Percentiles rank a stretch among this genome's conserved stretches.
phyloP scores from a whole-genome alignment of 2,113 vertebrate genomes.

The Chamaetylas fuelleborni region DNA sequence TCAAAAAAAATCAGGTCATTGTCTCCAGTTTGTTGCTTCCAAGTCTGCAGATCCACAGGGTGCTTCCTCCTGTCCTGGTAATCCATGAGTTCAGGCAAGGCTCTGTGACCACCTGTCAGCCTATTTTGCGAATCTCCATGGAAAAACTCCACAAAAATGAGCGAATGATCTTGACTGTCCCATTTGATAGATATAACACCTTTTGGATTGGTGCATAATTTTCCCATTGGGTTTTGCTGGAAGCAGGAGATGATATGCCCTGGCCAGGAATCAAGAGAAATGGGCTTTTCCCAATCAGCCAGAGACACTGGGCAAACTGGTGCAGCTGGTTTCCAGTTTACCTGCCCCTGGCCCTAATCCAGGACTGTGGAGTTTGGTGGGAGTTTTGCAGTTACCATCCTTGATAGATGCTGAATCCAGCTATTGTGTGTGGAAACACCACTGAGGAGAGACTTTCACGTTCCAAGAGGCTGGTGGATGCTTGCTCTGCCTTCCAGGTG shows the following conservation, averaged over 20 bases:
- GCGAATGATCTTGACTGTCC: not conserved
- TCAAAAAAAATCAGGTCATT: not conserved
- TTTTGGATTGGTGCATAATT: not conserved
- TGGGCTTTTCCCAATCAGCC: not conserved
- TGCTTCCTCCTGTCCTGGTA: conserved; percentile 21
- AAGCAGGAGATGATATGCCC: not conserved
- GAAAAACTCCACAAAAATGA: not conserved
- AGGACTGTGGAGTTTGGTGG: not conserved
- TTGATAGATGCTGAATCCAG: not conserved
- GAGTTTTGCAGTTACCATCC: not conserved
- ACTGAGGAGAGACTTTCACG: not conserved
- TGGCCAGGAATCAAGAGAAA: not conserved
- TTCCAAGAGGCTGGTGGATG: not conserved
- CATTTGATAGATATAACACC: not conserved
- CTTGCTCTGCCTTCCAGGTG: not conserved
- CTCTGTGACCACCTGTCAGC: conserved; percentile 36
- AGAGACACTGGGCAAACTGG: not conserved
- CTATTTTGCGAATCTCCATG: not conserved
- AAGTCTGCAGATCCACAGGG: not conserved
- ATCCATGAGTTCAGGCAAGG: not conserved
- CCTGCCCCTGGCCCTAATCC: accelerated
- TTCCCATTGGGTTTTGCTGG: not conserved
- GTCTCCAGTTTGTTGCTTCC: not conserved
- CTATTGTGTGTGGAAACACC: not conserved
- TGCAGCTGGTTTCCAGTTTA: not conserved